Evolutionary conservation across 2,797 vertebrate genomes (phyloP).

Genomic region (Balearica regulorum): DNA sequence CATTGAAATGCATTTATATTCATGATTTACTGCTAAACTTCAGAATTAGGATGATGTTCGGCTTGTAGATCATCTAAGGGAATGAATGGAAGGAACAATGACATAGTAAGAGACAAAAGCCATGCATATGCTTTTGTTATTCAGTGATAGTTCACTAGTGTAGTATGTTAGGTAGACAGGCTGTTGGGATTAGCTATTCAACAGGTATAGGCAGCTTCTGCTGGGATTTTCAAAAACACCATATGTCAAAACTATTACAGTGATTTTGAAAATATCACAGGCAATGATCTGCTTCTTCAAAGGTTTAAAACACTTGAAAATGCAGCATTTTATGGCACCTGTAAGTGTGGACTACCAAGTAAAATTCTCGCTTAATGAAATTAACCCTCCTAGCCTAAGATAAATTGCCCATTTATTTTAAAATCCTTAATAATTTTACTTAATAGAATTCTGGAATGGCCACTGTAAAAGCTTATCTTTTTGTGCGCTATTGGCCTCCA

Average conservation of each 20-base stretch:
- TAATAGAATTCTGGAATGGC: neutral
- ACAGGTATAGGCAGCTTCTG: neutral
- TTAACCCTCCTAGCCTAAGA: neutral
- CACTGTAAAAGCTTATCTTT: neutral
- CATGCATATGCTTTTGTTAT: neutral
- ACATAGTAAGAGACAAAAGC: neutral
- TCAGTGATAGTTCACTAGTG: neutral
- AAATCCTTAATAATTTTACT: neutral
- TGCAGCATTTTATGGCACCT: neutral
- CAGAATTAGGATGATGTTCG: neutral
- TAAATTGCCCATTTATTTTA: neutral
- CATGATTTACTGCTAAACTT: neutral
- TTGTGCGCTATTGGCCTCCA: neutral
- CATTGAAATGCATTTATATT: neutral
- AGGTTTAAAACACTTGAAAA: neutral
- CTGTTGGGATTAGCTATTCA: neutral
- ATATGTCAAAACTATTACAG: neutral
- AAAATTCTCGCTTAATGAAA: neutral
- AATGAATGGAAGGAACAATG: neutral
- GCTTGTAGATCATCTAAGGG: neutral
- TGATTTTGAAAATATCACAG: neutral
- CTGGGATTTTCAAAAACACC: neutral
- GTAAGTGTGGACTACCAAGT: neutral
- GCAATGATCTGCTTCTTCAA: neutral
- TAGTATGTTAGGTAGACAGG: neutral